These are phyloP conservation scores for Harpagus bidentatus DNA, from an alignment of 2,113 vertebrate species.

Conservation along the genomic window DNA sequence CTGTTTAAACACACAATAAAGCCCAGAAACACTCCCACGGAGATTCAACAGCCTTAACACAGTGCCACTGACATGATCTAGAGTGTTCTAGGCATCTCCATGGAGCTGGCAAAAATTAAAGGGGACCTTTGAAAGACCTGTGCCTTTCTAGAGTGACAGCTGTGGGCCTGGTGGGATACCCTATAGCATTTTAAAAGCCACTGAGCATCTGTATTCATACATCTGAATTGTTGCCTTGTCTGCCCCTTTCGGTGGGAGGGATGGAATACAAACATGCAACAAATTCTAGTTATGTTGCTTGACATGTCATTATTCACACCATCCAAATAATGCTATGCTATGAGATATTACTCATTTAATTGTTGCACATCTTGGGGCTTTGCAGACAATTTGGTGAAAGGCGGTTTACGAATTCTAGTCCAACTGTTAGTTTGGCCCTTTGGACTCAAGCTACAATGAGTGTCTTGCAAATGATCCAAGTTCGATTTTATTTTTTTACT, in stretches of 20 bases:
- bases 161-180: not conserved
- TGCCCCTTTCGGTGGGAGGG: not conserved
- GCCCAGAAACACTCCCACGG: not conserved
- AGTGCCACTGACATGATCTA: not conserved
- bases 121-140: not conserved
- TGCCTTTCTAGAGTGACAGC: not conserved
- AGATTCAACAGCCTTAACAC: not conserved
- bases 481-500: not conserved
- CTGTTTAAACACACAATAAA: not conserved
- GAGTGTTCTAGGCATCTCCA: not conserved
- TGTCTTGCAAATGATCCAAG: not conserved
- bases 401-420: not conserved
- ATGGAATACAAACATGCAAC: not conserved
- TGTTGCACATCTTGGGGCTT: not conserved
- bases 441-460: not conserved
- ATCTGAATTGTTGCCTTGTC: not conserved
- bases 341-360: not conserved
- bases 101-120: not conserved
- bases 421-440: not conserved
- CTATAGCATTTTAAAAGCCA: not conserved
- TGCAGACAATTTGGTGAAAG: not conserved
- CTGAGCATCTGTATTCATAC: not conserved
- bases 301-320: not conserved
- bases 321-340: not conserved
- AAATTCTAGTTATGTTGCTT: not conserved